Evolutionary conservation across 2,113 vertebrate genomes (phyloP).

Genomic region (Aythya baeri): DNA sequence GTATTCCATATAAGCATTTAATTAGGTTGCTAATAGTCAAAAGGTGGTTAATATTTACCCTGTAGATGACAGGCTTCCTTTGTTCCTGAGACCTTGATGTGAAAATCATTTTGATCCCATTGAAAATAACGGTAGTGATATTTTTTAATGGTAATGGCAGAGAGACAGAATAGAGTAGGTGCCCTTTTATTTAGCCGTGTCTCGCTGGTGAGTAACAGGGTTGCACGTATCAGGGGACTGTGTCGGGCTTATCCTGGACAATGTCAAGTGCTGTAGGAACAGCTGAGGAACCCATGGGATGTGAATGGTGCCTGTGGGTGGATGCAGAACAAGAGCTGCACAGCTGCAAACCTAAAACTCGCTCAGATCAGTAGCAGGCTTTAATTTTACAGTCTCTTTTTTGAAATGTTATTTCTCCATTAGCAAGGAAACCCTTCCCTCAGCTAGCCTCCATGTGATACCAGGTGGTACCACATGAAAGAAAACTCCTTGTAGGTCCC

Average conservation of each 20-base stretch:
- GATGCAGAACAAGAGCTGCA: neutral
- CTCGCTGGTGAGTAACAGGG: neutral
- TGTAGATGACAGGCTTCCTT: neutral
- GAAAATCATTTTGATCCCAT: conserved; percentile 21
- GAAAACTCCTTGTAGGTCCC: neutral
- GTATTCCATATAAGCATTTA: neutral
- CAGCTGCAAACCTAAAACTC: neutral
- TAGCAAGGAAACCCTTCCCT: neutral
- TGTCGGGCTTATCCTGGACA: neutral
- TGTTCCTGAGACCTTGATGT: conserved; percentile 23
- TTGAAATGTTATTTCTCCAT: neutral
- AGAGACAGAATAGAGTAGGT: neutral
- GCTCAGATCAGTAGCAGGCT: neutral
- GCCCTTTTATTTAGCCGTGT: neutral
- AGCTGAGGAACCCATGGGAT: neutral
- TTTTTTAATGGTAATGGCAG: neutral
- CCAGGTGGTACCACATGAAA: neutral
- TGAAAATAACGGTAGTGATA: neutral
- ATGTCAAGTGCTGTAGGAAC: neutral
- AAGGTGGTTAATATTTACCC: conserved; percentile 48
- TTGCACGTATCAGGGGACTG: rapidly evolving
- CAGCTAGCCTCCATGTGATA: conserved; percentile 9
- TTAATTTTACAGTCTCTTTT: neutral
- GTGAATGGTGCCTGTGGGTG: neutral
- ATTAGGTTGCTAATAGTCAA: neutral